Percentiles rank a stretch among this genome's conserved stretches.
Conservation (phyloP, 1,140 invertebrate species). For the Phymorhynchus buccinoides region DNA sequence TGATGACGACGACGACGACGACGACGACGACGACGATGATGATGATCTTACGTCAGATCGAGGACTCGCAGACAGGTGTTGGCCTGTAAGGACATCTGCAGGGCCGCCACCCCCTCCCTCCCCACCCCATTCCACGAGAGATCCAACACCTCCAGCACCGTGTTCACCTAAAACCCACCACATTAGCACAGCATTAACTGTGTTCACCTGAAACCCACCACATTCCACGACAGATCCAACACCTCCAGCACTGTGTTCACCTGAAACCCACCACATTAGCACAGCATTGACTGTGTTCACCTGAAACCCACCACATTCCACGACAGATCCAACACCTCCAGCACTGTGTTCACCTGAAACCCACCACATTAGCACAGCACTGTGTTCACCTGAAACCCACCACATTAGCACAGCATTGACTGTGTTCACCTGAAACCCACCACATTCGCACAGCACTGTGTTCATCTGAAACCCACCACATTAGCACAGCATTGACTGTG, state of each 20-base stretch:
- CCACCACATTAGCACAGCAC: background rate
- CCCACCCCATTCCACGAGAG: conserved; percentile 68
- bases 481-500: no score
- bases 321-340: conserved; percentile 65
- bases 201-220: no score
- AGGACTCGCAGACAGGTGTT: conserved; percentile 64
- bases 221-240: conserved; percentile 68
- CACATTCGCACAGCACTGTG: conserved; percentile 56
- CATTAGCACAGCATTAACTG: no score
- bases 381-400: no score
- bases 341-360: conserved; percentile 58
- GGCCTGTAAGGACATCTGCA: conserved; percentile 55
- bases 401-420: conserved; percentile 66
- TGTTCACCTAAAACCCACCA: conserved; percentile 57
- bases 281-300: no score
- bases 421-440: conserved; percentile 57
- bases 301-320: conserved; percentile 70
- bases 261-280: conserved; percentile 45
- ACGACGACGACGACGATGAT: background rate
- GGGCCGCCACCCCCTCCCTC: conserved; percentile 51
- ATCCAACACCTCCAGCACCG: conserved; percentile 63
- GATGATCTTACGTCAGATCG: conserved; percentile 62
- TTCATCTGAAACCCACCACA: conserved; percentile 57
- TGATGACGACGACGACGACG: no score
- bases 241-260: conserved; percentile 63